A percentile compares a stretch with the other conserved stretches of the same genome.
Evolutionary conservation across 2,113 vertebrate species (phyloP).

Genomic region (Etheostoma spectabile): DNA sequence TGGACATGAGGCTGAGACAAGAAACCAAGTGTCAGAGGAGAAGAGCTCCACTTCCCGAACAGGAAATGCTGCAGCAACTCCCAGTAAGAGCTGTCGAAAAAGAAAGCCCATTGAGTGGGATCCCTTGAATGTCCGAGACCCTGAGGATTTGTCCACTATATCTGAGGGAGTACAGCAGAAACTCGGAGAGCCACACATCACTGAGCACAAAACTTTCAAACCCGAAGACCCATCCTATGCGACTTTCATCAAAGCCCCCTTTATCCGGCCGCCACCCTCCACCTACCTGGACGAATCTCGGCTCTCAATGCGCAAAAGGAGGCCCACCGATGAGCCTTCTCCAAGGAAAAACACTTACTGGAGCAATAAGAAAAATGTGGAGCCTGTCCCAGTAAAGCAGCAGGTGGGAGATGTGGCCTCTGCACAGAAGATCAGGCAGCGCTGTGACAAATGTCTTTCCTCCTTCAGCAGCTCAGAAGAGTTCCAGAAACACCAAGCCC

Average conservation of each 20-base stretch:
- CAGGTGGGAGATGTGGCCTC: constrained; percentile 19
- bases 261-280: constrained; percentile 90
- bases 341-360: constrained; percentile 75
- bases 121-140: constrained; percentile 61
- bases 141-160: constrained; percentile 44
- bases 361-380: constrained; percentile 67
- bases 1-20: constrained; percentile 44
- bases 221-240: constrained; percentile 69
- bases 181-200: constrained; percentile 85
- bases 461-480: constrained; percentile 92
- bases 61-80: not conserved
- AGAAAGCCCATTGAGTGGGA: not conserved
- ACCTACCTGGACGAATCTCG: constrained; percentile 94
- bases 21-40: not conserved
- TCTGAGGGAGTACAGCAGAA: constrained; percentile 68
- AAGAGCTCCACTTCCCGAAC: not conserved
- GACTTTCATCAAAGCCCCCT: constrained; percentile 78
- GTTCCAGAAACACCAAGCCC: constrained; percentile 91
- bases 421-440: constrained; percentile 82
- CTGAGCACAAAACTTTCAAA: constrained; percentile 79
- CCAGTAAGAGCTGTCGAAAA: constrained; percentile 22
- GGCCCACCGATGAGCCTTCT: constrained; percentile 81
- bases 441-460: constrained; percentile 94
- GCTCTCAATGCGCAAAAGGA: constrained; percentile 97
- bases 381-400: constrained; percentile 10